Conservation (phyloP, 2,113 vertebrate genomes). For the Macroglossus sobrinus region DNA sequence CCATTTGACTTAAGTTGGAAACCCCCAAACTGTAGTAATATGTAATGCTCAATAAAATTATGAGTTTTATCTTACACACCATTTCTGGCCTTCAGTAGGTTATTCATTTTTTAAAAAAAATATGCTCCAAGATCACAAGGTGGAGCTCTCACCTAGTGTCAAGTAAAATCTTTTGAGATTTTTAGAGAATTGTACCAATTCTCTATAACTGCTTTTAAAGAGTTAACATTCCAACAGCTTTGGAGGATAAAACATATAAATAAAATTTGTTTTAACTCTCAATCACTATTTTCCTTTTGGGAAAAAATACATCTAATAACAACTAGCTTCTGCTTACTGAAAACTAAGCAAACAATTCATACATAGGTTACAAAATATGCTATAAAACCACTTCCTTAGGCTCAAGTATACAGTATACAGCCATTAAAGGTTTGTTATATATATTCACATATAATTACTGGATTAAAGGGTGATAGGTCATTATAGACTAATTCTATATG, state of each 20-base stretch:
- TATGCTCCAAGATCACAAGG: constrained; percentile 87
- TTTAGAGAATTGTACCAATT: constrained; percentile 52
- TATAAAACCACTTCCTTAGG: constrained; percentile 6
- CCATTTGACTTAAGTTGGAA: background rate
- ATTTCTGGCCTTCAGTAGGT: constrained; percentile 4
- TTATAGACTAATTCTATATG: background rate
- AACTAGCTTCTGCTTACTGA: constrained; percentile 28
- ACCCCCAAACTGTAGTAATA: background rate
- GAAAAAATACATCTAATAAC: background rate
- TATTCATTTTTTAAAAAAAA: constrained; percentile 43
- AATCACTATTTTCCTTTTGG: constrained; percentile 3
- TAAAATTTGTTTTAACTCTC: background rate
- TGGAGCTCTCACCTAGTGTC: constrained; percentile 88
- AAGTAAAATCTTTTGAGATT: constrained; percentile 80
- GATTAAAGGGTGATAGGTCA: constrained; percentile 3
- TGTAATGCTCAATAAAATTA: background rate
- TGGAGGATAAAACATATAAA: constrained; percentile 3
- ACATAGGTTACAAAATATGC: background rate
- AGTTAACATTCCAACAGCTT: constrained; percentile 13
- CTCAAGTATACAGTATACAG: background rate
- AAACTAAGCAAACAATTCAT: background rate
- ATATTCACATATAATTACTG: constrained; percentile 2
- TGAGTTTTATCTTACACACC: constrained; percentile 11
- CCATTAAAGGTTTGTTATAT: constrained; percentile 11
- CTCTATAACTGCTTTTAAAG: constrained; percentile 22